phyloP scores from a whole-genome alignment of 2,797 vertebrate species.

The Peromyscus nudipes region DNA sequence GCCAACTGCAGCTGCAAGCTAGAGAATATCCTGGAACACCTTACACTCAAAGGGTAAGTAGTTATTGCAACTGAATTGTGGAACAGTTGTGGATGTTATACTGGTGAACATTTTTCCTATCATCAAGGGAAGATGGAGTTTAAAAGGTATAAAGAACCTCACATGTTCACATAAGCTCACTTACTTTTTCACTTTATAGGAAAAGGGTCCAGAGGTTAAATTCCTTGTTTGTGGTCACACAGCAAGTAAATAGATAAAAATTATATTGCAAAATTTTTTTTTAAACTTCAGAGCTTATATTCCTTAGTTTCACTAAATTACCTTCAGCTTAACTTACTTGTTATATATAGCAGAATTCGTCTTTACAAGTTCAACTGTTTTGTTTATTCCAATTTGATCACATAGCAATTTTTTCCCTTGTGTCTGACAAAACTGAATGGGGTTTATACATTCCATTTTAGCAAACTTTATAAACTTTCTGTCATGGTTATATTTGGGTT shows the following conservation, averaged over 20 bases:
- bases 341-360: background rate
- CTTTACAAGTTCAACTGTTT: background rate
- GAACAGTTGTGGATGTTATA: background rate
- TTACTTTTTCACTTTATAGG: background rate
- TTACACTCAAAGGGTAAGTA: slow-evolving; percentile 93
- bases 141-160: background rate
- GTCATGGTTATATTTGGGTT: background rate
- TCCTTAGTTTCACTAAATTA: slow-evolving; percentile 7
- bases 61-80: background rate
- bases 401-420: background rate
- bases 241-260: slow-evolving; percentile 13
- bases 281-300: background rate
- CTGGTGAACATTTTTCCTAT: background rate
- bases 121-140: background rate
- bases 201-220: slow-evolving; percentile 32
- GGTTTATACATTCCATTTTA: background rate
- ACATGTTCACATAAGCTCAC: slow-evolving; percentile 24
- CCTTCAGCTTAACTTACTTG: slow-evolving; percentile 30
- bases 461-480: background rate
- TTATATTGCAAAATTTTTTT: background rate
- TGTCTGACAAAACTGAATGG: background rate
- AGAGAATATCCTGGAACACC: slow-evolving; percentile 91
- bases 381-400: slow-evolving; percentile 24
- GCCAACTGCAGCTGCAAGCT: slow-evolving; percentile 89
- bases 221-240: slow-evolving; percentile 30